Evolutionary conservation across 2,888 invertebrate species (phyloP).

Genomic region (Heteromurus nitidus): DNA sequence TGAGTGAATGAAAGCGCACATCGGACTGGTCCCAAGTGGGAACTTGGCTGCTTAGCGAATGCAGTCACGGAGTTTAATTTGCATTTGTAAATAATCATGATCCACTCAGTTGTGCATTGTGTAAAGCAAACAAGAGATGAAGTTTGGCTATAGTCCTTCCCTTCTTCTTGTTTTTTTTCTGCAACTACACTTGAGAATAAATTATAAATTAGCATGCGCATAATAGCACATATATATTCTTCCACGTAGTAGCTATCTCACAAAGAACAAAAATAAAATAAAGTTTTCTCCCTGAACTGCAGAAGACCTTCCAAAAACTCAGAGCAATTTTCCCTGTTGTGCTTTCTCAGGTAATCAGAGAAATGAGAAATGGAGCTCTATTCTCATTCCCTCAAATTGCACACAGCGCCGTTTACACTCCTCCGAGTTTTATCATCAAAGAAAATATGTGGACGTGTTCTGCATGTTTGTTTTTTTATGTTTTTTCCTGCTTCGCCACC

Average conservation of each 20-base stretch:
- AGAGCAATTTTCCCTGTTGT: too few relatives aligned
- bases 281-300: too few relatives aligned
- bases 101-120: neutral
- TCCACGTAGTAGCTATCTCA: neutral
- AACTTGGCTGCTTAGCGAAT: neutral
- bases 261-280: neutral
- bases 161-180: too few relatives aligned
- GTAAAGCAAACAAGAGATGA: neutral
- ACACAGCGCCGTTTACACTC: too few relatives aligned
- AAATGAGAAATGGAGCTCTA: neutral
- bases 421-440: too few relatives aligned
- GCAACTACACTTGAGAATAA: neutral
- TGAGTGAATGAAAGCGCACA: neutral
- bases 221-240: neutral
- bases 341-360: neutral
- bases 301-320: too few relatives aligned
- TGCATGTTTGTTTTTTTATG: too few relatives aligned
- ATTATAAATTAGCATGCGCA: neutral
- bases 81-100: conserved; percentile 29
- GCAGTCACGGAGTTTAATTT: conserved; percentile 37
- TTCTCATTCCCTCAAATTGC: too few relatives aligned
- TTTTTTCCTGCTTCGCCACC: too few relatives aligned
- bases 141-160: neutral
- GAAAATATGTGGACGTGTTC: too few relatives aligned
- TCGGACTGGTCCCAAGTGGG: neutral